Percentiles rank a stretch among this genome's conserved stretches.
phyloP scores from a whole-genome alignment of 2,888 invertebrate species.

The Zaprionus lineosus region DNA sequence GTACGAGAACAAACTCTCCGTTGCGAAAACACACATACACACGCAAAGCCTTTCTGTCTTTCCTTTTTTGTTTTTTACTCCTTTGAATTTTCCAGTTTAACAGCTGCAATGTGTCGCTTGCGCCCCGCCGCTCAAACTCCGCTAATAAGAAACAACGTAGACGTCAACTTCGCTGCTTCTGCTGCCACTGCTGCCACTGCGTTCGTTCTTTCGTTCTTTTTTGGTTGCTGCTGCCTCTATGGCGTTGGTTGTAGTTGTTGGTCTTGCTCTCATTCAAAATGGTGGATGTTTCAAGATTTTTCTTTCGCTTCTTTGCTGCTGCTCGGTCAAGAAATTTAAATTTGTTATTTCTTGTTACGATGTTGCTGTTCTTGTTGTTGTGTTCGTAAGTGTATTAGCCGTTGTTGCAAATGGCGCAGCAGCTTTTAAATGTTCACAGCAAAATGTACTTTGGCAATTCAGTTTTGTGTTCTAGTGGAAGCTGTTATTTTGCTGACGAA shows the following conservation, averaged over 20 bases:
- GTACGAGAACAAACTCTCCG: conserved; percentile 40
- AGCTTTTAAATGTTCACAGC: conserved; percentile 39
- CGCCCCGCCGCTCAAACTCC: conserved; percentile 27
- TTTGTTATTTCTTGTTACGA: conserved; percentile 43
- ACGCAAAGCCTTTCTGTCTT: conserved; percentile 23
- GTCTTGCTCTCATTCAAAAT: conserved; percentile 73
- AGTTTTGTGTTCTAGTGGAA: conserved; percentile 35
- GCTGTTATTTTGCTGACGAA: conserved; percentile 12
- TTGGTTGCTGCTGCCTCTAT: conserved; percentile 32
- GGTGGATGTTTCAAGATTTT: conserved; percentile 65
- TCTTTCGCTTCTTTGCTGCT: conserved; percentile 43
- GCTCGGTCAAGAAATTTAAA: conserved; percentile 62
- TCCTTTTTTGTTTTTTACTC: conserved; percentile 7
- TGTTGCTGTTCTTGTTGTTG: conserved; percentile 31
- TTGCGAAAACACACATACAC: conserved; percentile 11
- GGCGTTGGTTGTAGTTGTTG: conserved; percentile 38
- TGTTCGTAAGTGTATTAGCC: conserved; percentile 40
- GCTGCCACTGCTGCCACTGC: conserved; percentile 44
- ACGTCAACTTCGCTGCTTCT: conserved; percentile 51
- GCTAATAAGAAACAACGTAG: conserved; percentile 57
- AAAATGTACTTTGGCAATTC: conserved; percentile 45
- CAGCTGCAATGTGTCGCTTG: conserved; percentile 52
- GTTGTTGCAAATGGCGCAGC: conserved; percentile 51
- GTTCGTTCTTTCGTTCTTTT: conserved; percentile 55
- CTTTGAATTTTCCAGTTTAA: conserved; percentile 53